Percentiles rank a stretch among this genome's conserved stretches.
These are phyloP conservation scores for Eulemur albifrons DNA, from an alignment of 2,797 vertebrate species.

Conservation along the genomic window DNA sequence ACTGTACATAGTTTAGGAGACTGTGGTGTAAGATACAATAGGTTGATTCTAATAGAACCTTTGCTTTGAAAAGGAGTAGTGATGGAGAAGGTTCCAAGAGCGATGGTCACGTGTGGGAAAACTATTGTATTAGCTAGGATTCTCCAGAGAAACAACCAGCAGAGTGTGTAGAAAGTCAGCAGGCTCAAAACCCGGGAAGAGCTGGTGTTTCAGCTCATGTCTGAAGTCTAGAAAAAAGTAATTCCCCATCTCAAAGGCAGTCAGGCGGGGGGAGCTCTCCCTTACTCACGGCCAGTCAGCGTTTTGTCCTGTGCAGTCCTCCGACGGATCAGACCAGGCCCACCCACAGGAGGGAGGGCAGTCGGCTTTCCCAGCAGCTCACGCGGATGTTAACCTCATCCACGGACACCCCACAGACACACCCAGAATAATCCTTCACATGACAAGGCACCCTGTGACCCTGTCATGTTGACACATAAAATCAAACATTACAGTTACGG, in stretches of 20 bases:
- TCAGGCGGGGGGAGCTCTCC: background rate
- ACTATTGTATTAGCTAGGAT: background rate
- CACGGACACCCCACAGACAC: background rate
- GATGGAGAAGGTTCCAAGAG: background rate
- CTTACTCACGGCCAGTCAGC: too few relatives aligned
- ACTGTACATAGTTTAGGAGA: background rate
- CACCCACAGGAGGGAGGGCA: background rate
- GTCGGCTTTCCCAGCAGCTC: background rate
- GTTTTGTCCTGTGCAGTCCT: background rate
- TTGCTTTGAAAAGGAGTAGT: background rate
- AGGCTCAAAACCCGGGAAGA: background rate
- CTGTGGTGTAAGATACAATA: background rate
- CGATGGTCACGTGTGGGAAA: background rate
- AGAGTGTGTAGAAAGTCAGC: background rate
- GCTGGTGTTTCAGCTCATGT: background rate
- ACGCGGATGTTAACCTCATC: background rate
- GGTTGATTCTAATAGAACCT: background rate
- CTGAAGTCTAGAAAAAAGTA: background rate
- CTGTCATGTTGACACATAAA: background rate
- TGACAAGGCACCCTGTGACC: background rate
- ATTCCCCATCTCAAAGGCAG: background rate
- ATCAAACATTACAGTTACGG: background rate
- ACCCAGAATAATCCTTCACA: background rate
- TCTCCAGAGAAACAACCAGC: background rate
- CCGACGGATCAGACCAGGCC: too few relatives aligned